phyloP scores from a whole-genome alignment of 2,113 vertebrate genomes.

The Desmodus rotundus region DNA sequence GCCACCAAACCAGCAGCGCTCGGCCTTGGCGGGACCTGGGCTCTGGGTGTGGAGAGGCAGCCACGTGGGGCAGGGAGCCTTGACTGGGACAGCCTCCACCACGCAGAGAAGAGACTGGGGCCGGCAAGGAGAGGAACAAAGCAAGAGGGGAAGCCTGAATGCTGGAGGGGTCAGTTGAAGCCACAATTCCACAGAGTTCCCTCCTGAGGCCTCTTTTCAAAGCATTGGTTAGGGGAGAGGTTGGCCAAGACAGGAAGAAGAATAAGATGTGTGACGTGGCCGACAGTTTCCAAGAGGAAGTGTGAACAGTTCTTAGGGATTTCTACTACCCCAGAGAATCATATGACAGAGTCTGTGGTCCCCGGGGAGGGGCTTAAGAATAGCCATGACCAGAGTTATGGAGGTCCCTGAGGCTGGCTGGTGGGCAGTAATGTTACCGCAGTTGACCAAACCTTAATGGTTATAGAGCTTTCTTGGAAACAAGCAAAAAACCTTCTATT shows the following conservation, averaged over 20 bases:
- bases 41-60: background rate
- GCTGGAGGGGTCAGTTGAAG: background rate
- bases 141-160: background rate
- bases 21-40: background rate
- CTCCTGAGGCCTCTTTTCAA: background rate
- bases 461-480: background rate
- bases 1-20: background rate
- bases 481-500: background rate
- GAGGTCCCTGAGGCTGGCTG: background rate
- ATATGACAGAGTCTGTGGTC: background rate
- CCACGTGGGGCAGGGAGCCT: background rate
- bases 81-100: background rate
- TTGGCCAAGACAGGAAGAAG: background rate
- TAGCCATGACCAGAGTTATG: fast-evolving
- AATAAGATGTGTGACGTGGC: background rate
- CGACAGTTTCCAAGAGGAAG: background rate
- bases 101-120: background rate
- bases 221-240: background rate
- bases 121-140: too few relatives aligned
- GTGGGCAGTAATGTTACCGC: background rate
- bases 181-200: background rate
- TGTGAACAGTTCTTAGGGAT: background rate
- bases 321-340: too few relatives aligned
- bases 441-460: background rate
- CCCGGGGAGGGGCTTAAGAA: background rate